Conservation (phyloP, 2,888 invertebrate genomes). For the Cosmorhoe ocellata region DNA sequence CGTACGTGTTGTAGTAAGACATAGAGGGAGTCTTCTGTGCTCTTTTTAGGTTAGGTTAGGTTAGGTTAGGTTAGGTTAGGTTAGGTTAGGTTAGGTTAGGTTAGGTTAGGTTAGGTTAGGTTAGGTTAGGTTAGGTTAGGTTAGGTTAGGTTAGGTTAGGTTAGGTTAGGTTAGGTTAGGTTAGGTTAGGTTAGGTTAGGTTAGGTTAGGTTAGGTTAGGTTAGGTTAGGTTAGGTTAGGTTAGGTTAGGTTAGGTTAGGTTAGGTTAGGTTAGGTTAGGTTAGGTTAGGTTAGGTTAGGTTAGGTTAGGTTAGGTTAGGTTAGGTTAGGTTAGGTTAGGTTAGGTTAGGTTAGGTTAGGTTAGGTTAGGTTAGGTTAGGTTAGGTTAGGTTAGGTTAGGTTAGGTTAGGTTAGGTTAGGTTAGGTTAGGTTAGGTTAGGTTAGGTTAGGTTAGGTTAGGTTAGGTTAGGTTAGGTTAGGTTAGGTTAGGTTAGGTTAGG, state of each 20-base stretch:
- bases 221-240: too few relatives aligned
- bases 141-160: constrained; percentile 15
- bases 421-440: constrained; percentile 21
- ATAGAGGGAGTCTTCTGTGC: too few relatives aligned
- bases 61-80: constrained; percentile 17
- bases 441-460: constrained; percentile 22
- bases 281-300: constrained; percentile 19
- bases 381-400: constrained; percentile 21
- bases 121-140: constrained; percentile 16
- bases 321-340: constrained; percentile 26
- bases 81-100: constrained; percentile 12
- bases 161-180: constrained; percentile 20
- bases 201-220: constrained; percentile 7
- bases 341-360: constrained; percentile 25
- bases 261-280: constrained; percentile 17
- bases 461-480: constrained; percentile 19
- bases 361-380: constrained; percentile 21
- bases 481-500: constrained; percentile 17
- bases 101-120: constrained; percentile 16
- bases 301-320: constrained; percentile 20
- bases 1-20: too few relatives aligned
- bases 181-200: constrained; percentile 14
- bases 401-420: constrained; percentile 21
- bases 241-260: constrained; percentile 15
- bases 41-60: too few relatives aligned